A percentile compares a stretch with the other conserved stretches of the same genome.
Conservation (phyloP, 2,888 invertebrate genomes). For the Clanis bilineata region DNA sequence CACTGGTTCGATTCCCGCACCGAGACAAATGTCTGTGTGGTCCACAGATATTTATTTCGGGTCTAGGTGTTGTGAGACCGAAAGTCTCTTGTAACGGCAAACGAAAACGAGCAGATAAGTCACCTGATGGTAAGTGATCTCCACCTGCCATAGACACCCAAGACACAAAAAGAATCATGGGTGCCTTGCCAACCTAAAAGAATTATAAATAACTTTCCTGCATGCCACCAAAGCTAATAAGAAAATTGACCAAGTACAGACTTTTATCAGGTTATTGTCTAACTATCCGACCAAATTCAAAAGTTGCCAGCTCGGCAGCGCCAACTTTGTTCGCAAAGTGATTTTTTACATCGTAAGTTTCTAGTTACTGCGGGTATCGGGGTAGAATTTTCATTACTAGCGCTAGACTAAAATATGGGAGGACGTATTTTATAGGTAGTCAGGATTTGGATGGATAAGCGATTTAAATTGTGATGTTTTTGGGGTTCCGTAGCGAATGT, state of each 20-base stretch:
- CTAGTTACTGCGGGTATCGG: neutral
- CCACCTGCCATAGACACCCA: too few species aligned
- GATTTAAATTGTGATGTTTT: neutral
- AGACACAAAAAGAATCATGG: too few species aligned
- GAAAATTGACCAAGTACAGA: slow-evolving; percentile 15
- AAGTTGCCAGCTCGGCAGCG: neutral
- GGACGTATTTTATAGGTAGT: neutral
- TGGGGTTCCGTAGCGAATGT: too few species aligned
- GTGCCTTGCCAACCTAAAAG: neutral
- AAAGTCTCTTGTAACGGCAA: too few species aligned
- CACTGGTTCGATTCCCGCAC: too few species aligned
- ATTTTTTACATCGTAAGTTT: slow-evolving; percentile 2
- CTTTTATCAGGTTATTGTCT: slow-evolving; percentile 7
- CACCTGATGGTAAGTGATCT: too few species aligned
- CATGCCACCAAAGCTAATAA: neutral
- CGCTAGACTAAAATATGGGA: neutral
- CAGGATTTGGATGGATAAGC: neutral
- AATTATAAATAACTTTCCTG: neutral
- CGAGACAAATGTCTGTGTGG: too few species aligned
- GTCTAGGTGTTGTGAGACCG: too few species aligned
- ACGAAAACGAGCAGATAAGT: too few species aligned
- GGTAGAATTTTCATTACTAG: slow-evolving; percentile 1
- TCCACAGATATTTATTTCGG: too few species aligned
- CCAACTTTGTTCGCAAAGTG: slow-evolving; percentile 9
- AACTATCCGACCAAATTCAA: slow-evolving; percentile 8